phyloP scores from a whole-genome alignment of 2,888 invertebrate genomes.

The Eupithecia subumbrata region DNA sequence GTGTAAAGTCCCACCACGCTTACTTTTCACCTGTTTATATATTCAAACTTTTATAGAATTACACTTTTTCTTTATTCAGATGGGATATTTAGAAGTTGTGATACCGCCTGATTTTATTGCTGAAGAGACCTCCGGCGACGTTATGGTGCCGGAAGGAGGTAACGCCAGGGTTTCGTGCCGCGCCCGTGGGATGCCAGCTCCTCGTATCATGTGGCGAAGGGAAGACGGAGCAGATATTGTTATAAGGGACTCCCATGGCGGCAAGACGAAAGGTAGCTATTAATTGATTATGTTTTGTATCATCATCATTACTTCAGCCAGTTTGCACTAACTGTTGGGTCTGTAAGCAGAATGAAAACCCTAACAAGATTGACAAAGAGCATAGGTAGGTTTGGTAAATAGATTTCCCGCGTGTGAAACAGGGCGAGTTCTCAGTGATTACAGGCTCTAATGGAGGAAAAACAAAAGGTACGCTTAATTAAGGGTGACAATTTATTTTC shows the following conservation, averaged over 20 bases:
- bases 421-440: conserved; percentile 87
- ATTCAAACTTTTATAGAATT: background rate
- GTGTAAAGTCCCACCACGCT: background rate
- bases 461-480: conserved; percentile 73
- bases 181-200: conserved; percentile 91
- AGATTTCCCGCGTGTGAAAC: conserved; percentile 89
- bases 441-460: conserved; percentile 85
- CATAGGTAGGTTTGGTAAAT: conserved; percentile 9
- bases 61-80: conserved; percentile 76
- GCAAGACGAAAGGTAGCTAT: conserved; percentile 85
- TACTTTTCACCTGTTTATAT: background rate
- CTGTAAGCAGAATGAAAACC: background rate
- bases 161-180: conserved; percentile 86
- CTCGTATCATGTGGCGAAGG: conserved; percentile 91
- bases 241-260: conserved; percentile 87
- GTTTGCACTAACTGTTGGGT: background rate
- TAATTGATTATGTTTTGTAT: background rate
- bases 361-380: background rate
- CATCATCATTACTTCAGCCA: background rate
- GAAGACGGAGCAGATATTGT: conserved; percentile 93
- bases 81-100: conserved; percentile 93
- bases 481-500: conserved; percentile 47
- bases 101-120: conserved; percentile 95
- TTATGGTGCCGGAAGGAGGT: conserved; percentile 94
- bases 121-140: conserved; percentile 94